Evolutionary conservation across 1,140 invertebrate genomes (phyloP).

Genomic region (Heliconius nattereri): DNA sequence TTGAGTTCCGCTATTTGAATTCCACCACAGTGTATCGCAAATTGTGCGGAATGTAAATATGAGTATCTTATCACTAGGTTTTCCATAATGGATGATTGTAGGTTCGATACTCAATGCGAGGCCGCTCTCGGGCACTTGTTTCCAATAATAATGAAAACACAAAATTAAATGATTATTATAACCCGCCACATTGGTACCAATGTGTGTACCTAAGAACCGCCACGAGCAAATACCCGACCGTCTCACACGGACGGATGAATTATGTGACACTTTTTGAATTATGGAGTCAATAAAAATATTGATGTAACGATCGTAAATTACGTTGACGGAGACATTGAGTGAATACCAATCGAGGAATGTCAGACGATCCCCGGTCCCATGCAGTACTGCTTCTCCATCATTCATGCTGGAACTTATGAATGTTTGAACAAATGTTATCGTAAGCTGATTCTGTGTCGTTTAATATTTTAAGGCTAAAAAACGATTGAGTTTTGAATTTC

Average conservation of each 20-base stretch:
- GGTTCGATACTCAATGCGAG: no score
- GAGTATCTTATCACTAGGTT: no score
- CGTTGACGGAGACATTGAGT: conserved; percentile 43
- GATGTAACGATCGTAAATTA: conserved; percentile 48
- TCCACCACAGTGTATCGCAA: no score
- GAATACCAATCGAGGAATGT: conserved; percentile 47
- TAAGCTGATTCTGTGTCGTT: neutral
- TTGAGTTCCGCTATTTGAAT: no score
- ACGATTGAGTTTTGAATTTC: no score
- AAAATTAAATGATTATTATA: conserved; percentile 3
- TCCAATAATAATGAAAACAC: neutral
- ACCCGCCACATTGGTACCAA: conserved; percentile 27
- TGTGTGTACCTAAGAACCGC: conserved; percentile 35
- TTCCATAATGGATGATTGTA: no score
- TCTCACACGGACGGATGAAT: conserved; percentile 50
- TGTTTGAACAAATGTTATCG: conserved; percentile 10
- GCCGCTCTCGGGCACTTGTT: no score
- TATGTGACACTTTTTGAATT: conserved; percentile 60
- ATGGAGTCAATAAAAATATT: conserved; percentile 56
- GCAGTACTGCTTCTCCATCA: conserved; percentile 28
- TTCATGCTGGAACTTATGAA: conserved; percentile 27
- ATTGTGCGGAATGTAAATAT: no score
- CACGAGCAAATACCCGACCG: conserved; percentile 24
- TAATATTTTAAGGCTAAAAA: neutral
- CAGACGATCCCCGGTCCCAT: conserved; percentile 20